These are phyloP conservation scores for Antedon mediterranea DNA, from an alignment of 53 echinoderm and acorn worm genomes.

Conservation along the genomic window DNA sequence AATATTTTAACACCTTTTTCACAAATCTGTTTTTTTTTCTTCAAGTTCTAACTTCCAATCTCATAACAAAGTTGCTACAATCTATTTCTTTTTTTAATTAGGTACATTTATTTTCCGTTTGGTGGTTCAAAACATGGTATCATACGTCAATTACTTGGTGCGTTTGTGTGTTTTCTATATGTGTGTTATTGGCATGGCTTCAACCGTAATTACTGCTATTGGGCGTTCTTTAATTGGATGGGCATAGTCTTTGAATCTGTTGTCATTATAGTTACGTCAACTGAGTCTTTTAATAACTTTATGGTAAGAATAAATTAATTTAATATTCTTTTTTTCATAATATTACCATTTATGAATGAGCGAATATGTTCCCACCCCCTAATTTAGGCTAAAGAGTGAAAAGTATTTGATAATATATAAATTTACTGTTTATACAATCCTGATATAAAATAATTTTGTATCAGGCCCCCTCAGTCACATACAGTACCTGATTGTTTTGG, in stretches of 20 bases:
- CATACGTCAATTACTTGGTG: constrained; percentile 12
- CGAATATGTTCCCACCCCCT: too few species aligned
- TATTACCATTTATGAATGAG: too few species aligned
- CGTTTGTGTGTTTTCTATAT: constrained; percentile 31
- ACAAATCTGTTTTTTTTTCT: too few species aligned
- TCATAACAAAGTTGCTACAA: not conserved
- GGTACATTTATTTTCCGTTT: constrained; percentile 36
- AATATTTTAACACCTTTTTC: too few species aligned
- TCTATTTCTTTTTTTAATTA: not conserved
- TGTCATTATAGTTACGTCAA: not conserved
- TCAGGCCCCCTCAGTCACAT: too few species aligned
- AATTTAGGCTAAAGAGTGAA: too few species aligned
- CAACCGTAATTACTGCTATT: constrained; percentile 39
- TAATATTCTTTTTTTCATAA: too few species aligned
- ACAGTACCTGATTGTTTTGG: too few species aligned
- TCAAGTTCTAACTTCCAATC: too few species aligned
- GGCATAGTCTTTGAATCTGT: constrained; percentile 53
- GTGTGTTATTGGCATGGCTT: constrained; percentile 75
- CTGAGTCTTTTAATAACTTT: not conserved
- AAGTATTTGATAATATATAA: too few species aligned
- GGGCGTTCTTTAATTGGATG: constrained; percentile 69
- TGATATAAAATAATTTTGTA: too few species aligned
- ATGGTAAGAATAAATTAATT: not conserved
- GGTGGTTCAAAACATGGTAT: constrained; percentile 35
- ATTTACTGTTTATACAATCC: too few species aligned